Conservation (phyloP, 1,140 invertebrate species). For the Saxidomus purpurata region DNA sequence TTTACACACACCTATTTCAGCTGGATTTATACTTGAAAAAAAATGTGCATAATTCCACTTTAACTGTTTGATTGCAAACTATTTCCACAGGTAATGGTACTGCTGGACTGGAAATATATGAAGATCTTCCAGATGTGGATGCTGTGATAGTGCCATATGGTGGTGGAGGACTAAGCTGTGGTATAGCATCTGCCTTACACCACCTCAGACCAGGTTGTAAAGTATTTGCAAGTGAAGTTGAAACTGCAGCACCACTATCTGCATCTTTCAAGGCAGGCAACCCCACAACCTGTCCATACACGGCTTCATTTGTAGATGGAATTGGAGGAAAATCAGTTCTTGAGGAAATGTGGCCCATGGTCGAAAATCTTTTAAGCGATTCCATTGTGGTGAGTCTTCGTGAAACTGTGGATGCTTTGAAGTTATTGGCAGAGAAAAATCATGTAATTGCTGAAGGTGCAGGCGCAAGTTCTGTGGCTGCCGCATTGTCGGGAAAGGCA, state of each 20-base stretch:
- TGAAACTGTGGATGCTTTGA: conserved; percentile 78
- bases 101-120: conserved; percentile 81
- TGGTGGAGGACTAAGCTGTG: conserved; percentile 80
- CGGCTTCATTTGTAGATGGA: conserved; percentile 81
- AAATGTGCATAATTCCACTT: too few relatives aligned
- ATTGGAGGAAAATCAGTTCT: conserved; percentile 81
- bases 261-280: conserved; percentile 74
- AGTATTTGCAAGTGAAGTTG: conserved; percentile 82
- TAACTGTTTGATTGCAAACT: too few relatives aligned
- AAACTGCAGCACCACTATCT: conserved; percentile 79
- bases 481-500: conserved; percentile 76
- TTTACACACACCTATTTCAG: too few relatives aligned
- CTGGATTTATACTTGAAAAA: too few relatives aligned
- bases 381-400: conserved; percentile 78
- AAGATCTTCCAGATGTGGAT: conserved; percentile 81
- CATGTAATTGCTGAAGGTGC: conserved; percentile 82
- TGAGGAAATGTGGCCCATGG: conserved; percentile 81
- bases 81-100: conserved; percentile 81
- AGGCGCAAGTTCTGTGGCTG: conserved; percentile 80
- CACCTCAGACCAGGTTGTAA: conserved; percentile 75
- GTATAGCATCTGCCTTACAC: conserved; percentile 78
- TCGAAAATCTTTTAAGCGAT: conserved; percentile 73
- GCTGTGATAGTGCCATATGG: conserved; percentile 82
- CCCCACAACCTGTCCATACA: conserved; percentile 70
- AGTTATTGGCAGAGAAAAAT: conserved; percentile 78